phyloP scores from a whole-genome alignment of 2,113 vertebrate species.

The Campylorhamphus procurvoides region DNA sequence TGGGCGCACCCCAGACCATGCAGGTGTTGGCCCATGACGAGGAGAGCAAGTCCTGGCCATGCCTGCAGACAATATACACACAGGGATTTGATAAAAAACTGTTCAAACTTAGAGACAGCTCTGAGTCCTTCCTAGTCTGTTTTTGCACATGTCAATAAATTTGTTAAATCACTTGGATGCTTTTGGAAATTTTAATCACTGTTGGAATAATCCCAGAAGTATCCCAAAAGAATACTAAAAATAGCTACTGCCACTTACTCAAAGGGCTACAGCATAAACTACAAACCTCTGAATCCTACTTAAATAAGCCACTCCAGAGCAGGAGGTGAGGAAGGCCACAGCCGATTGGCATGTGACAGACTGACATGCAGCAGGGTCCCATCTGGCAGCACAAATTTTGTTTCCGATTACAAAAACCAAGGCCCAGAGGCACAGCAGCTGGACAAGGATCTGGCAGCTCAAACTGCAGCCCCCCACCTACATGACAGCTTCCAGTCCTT shows the following conservation, averaged over 20 bases:
- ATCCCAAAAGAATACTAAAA: background rate
- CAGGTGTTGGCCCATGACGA: background rate
- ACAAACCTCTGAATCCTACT: background rate
- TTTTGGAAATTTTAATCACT: background rate
- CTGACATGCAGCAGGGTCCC: background rate
- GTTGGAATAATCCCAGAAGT: background rate
- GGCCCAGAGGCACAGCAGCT: rapidly evolving
- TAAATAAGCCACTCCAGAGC: background rate
- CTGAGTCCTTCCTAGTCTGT: background rate
- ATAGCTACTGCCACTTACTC: background rate
- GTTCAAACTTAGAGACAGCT: background rate
- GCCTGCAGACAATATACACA: background rate
- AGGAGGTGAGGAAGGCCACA: background rate
- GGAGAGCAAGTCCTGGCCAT: background rate
- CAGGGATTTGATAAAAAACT: background rate
- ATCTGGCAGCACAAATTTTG: background rate
- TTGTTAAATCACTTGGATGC: background rate
- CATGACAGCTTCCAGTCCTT: rapidly evolving
- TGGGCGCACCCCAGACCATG: background rate
- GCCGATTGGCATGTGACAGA: rapidly evolving
- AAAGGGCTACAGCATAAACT: background rate
- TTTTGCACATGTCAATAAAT: background rate
- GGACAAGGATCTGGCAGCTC: background rate
- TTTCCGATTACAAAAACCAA: background rate
- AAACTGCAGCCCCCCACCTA: background rate